Evolutionary conservation across 1,140 invertebrate genomes (phyloP).

Genomic region (Micrasema minimum): DNA sequence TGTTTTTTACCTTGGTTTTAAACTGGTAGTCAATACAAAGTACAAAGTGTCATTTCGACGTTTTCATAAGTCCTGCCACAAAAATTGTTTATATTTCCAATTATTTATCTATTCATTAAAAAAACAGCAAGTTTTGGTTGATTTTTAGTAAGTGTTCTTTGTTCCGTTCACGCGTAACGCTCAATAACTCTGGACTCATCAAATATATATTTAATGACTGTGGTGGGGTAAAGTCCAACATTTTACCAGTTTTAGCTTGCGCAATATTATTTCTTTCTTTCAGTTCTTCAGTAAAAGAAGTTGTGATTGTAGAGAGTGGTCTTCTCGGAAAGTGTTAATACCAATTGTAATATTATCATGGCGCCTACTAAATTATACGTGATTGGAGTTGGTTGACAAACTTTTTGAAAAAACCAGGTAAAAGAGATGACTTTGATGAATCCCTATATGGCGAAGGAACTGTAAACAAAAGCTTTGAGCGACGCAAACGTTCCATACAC

Average conservation of each 20-base stretch:
- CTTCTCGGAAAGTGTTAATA: neutral
- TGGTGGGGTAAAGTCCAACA: constrained; percentile 33
- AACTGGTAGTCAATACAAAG: no score
- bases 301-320: neutral
- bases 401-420: constrained; percentile 85
- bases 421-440: constrained; percentile 86
- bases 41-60: no score
- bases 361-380: constrained; percentile 78
- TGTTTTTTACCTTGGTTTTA: no score
- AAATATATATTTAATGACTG: no score
- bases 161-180: no score
- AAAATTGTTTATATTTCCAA: no score
- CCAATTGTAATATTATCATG: constrained; percentile 11
- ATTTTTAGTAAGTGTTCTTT: no score
- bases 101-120: no score
- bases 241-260: constrained; percentile 35
- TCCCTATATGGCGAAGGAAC: constrained; percentile 94
- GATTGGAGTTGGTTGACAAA: constrained; percentile 96
- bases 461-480: constrained; percentile 86
- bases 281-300: constrained; percentile 2
- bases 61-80: no score
- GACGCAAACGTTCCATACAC: constrained; percentile 88
- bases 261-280: constrained; percentile 23
- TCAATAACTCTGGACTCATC: no score
- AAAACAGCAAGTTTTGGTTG: no score